Evolutionary conservation across 1,140 invertebrate species (phyloP).

Genomic region (Pogonus chalceus): DNA sequence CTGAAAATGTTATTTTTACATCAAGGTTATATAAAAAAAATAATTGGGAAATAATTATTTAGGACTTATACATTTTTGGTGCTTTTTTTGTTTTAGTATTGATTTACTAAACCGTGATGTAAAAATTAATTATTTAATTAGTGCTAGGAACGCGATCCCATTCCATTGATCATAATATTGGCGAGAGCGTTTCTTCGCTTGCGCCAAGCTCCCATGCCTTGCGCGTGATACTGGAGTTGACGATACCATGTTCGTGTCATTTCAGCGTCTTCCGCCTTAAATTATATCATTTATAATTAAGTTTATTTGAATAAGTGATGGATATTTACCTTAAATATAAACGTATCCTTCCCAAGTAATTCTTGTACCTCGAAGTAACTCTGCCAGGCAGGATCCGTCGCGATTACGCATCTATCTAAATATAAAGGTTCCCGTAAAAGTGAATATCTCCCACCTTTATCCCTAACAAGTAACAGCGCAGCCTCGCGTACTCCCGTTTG

Average conservation of each 20-base stretch:
- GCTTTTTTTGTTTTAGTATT: neutral
- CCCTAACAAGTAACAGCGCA: constrained; percentile 75
- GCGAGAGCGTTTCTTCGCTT: constrained; percentile 82
- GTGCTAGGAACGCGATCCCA: constrained; percentile 41
- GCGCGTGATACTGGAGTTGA: constrained; percentile 79
- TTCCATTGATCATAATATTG: constrained; percentile 92
- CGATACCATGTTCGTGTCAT: constrained; percentile 81
- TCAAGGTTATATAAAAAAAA: constrained; percentile 13
- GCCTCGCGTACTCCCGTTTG: constrained; percentile 74
- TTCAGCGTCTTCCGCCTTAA: constrained; percentile 75
- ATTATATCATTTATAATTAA: neutral
- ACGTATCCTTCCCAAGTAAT: constrained; percentile 83
- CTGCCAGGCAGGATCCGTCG: constrained; percentile 72
- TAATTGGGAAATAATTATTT: constrained; percentile 13
- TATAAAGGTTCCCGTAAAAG: constrained; percentile 80
- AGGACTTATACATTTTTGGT: neutral
- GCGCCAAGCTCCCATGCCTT: constrained; percentile 84
- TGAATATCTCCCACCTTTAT: constrained; percentile 80
- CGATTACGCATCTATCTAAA: constrained; percentile 82
- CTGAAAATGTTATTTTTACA: constrained; percentile 12
- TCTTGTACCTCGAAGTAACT: constrained; percentile 95
- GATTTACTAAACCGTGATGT: neutral
- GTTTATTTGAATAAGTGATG: neutral
- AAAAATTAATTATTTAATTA: neutral
- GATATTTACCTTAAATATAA: constrained; percentile 77